These are phyloP conservation scores for Aphis gossypii DNA, from an alignment of 1,140 invertebrate genomes.

Conservation along the genomic window DNA sequence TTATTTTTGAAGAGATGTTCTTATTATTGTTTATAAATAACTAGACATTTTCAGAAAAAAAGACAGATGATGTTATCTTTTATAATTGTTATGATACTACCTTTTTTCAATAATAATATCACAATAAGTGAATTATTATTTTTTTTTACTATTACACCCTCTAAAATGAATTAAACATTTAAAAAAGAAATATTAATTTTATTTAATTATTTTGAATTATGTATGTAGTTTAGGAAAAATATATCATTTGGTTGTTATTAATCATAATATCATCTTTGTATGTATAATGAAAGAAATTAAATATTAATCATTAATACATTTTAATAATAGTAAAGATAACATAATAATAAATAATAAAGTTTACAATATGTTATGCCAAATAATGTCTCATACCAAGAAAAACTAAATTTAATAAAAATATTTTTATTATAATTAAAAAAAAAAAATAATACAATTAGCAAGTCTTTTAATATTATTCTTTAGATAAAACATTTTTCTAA, in stretches of 20 bases:
- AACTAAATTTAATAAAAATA: not conserved
- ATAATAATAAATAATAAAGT: not conserved
- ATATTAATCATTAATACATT: not conserved
- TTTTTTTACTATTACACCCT: too few species aligned
- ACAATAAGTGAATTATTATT: not conserved
- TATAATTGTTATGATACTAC: not conserved
- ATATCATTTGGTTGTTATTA: not conserved
- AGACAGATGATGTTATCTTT: not conserved
- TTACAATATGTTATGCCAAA: not conserved
- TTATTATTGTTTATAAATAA: not conserved
- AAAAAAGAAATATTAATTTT: not conserved
- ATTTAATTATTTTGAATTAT: not conserved
- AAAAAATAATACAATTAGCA: too few species aligned
- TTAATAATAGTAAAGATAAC: not conserved
- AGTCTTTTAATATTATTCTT: not conserved
- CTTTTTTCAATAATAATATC: not conserved
- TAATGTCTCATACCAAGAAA: not conserved
- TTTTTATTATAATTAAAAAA: too few species aligned
- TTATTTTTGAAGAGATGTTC: not conserved
- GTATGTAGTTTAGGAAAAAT: not conserved
- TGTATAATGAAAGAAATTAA: not conserved
- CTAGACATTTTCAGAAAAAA: too few species aligned
- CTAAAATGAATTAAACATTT: not conserved
- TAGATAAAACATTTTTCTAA: not conserved
- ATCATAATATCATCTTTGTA: not conserved